A percentile compares a stretch with the other conserved stretches of the same genome.
Evolutionary conservation across 1,140 invertebrate genomes (phyloP).

Genomic region (Drosophila littoralis): DNA sequence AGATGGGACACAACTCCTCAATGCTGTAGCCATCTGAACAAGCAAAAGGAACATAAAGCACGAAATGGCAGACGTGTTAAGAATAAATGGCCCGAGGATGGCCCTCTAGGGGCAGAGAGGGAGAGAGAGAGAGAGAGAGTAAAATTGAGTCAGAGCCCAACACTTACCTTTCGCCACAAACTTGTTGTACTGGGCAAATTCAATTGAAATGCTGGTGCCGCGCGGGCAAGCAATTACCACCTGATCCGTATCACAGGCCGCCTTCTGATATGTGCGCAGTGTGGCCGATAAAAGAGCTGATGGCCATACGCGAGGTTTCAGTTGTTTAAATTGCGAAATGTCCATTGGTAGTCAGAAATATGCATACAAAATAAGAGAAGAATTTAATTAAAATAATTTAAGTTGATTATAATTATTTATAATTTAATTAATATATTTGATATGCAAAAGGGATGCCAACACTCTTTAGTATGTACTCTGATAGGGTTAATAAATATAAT

Average conservation of each 20-base stretch:
- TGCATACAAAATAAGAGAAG: not conserved
- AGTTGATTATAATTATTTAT: slow-evolving; percentile 9
- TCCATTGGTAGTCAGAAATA: not conserved
- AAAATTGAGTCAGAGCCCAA: not conserved
- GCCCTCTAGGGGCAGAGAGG: slow-evolving; percentile 10
- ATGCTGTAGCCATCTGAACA: slow-evolving; percentile 76
- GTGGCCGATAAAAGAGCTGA: slow-evolving; percentile 94
- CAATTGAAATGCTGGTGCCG: slow-evolving; percentile 94
- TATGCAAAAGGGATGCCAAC: not conserved
- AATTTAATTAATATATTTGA: slow-evolving; percentile 3
- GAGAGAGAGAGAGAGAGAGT: not conserved
- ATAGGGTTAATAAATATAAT: not conserved
- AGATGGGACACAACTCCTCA: slow-evolving; percentile 71
- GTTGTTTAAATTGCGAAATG: slow-evolving; percentile 9
- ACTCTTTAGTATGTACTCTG: not conserved
- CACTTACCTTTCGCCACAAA: slow-evolving; percentile 78
- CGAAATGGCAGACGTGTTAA: slow-evolving; percentile 45
- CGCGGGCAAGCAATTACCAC: slow-evolving; percentile 93
- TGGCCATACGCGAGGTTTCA: slow-evolving; percentile 9
- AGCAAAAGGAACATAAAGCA: slow-evolving; percentile 24
- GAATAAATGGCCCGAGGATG: slow-evolving; percentile 35
- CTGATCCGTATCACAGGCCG: slow-evolving; percentile 93
- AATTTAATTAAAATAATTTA: slow-evolving; percentile 25
- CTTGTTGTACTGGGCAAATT: slow-evolving; percentile 87
- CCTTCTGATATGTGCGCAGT: slow-evolving; percentile 93